Base-by-base conservation (phyloP, 2,113 vertebrate species). In the Xenopus borealis region DNA sequence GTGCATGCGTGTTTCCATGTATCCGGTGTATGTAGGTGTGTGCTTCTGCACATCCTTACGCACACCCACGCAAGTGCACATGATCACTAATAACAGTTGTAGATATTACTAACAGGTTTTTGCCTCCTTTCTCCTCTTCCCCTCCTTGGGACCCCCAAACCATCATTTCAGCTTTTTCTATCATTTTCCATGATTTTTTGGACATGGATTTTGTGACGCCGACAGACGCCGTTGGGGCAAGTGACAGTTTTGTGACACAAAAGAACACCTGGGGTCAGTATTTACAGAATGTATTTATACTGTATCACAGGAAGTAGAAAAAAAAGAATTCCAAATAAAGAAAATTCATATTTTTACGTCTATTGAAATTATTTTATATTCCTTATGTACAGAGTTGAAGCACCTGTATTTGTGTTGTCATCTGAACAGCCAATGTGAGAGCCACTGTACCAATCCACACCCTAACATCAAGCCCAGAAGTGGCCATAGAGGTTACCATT, bases 261-360 rank as follows among this genome's bases (percentile, higher is more conserved):
- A 69, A 47, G 73, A 61, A 58, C 73, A 69, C 73, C 73, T 75
- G 73, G 73, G 73, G 73, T 75, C 73, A 75, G 73, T 75, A 75
- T 75, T 75, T 75, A 75, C 69, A 75, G 73, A 75, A 75, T 75
- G 73, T 75, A 75, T 75, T 75, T 75, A 75, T 75, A 75, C 73
- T 75, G 73, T 75, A 75, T 75, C 73, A 69, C 73, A 75, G 73
- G 73, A 75, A 69, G 73, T 75, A 75, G 73, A 75, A 68, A 75
- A 75, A 66, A 75, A 75, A 57, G 72, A 62, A 75, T 75, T 75
- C 73, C 73, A 75, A 75, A 75, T 75, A 75, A 75, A 75, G 66
- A 75, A 75, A 75, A 75, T 53, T 75, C 73, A 75, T 75, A 75
- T 75, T 75, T 75, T 75, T 75, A 75, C n/a, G 73, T 66, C 46